phyloP scores from a whole-genome alignment of 2,113 vertebrate species.

The Macrotus californicus region DNA sequence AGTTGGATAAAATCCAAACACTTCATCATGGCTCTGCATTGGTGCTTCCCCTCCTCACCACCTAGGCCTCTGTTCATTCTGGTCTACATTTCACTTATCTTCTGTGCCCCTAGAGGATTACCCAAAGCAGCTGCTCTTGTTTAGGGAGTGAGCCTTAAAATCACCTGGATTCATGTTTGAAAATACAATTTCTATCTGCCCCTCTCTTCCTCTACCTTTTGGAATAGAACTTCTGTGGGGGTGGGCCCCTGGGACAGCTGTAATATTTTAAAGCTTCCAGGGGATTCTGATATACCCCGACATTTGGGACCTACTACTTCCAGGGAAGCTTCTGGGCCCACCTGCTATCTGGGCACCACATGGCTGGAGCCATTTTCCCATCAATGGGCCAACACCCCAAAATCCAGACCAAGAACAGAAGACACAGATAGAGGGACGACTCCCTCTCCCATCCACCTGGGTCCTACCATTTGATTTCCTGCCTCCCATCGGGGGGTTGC shows the following conservation, averaged over 20 bases:
- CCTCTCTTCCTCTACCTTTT: not conserved
- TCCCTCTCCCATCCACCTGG: not conserved
- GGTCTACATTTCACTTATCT: not conserved
- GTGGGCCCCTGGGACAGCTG: not conserved
- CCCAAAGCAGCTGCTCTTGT: not conserved
- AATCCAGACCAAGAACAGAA: not conserved
- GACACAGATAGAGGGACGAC: not conserved
- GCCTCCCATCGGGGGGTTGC: not conserved
- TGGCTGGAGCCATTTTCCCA: not conserved
- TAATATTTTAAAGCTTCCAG: not conserved
- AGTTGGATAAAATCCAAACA: not conserved
- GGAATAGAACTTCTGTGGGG: not conserved
- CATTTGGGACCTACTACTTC: not conserved
- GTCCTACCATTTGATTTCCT: not conserved
- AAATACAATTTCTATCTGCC: not conserved
- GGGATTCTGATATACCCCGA: not conserved
- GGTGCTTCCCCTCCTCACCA: not conserved
- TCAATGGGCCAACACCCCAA: not conserved
- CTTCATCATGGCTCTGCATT: not conserved
- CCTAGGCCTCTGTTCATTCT: not conserved
- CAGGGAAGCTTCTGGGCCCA: not conserved
- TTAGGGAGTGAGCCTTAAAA: not conserved
- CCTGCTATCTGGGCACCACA: not conserved
- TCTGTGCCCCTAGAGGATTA: not conserved
- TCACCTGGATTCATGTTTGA: not conserved